phyloP scores from a whole-genome alignment of 2,888 invertebrate genomes.

The Drosophila robusta region DNA sequence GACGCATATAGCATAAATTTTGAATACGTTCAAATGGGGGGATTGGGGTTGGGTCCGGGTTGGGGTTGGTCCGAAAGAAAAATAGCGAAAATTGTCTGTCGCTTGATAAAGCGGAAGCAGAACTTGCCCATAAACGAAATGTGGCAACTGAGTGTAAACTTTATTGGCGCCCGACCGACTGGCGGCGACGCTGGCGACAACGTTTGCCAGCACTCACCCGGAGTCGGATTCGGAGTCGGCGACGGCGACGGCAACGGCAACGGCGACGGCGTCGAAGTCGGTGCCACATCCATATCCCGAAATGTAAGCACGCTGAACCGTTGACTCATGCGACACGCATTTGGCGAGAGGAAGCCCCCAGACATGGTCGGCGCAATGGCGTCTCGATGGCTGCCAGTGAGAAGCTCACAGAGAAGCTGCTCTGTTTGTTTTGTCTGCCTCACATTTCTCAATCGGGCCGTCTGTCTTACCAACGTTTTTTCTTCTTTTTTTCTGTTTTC shows the following conservation, averaged over 20 bases:
- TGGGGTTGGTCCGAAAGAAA: slow-evolving; percentile 51
- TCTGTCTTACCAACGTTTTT: slow-evolving; percentile 3
- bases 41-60: slow-evolving; percentile 2
- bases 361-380: slow-evolving; percentile 52
- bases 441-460: slow-evolving; percentile 45
- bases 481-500: neutral
- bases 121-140: slow-evolving; percentile 81
- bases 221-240: slow-evolving; percentile 17
- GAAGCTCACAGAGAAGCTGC: slow-evolving; percentile 41
- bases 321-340: slow-evolving; percentile 78
- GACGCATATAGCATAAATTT: slow-evolving; percentile 80
- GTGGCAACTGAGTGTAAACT: slow-evolving; percentile 81
- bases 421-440: slow-evolving; percentile 78
- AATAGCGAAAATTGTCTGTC: slow-evolving; percentile 80
- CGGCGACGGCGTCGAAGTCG: neutral
- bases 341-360: slow-evolving; percentile 36
- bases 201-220: slow-evolving; percentile 7
- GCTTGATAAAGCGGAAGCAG: slow-evolving; percentile 80
- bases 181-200: slow-evolving; percentile 53
- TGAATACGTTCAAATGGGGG: slow-evolving; percentile 63
- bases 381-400: slow-evolving; percentile 66
- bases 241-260: slow-evolving; percentile 8
- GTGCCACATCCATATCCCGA: slow-evolving; percentile 15
- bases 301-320: slow-evolving; percentile 40
- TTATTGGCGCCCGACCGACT: slow-evolving; percentile 83